Conservation (phyloP, 1,140 invertebrate species). For the Anastrepha ludens region DNA sequence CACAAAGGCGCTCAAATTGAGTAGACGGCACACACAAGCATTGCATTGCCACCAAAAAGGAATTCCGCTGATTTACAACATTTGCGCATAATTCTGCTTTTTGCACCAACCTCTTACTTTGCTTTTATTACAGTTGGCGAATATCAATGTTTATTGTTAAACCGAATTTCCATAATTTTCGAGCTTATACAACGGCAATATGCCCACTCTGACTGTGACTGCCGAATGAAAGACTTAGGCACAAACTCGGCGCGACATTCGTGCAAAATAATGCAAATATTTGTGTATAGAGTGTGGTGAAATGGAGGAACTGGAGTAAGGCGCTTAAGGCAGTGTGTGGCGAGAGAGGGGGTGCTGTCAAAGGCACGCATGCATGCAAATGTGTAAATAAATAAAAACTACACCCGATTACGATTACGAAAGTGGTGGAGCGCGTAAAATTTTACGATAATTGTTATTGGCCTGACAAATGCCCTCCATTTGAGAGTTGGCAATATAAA, state of each 20-base stretch:
- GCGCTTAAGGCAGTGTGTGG: neutral
- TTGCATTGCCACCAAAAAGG: neutral
- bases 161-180: conserved; percentile 45
- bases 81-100: conserved; percentile 13
- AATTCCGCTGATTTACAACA: conserved; percentile 46
- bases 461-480: conserved; percentile 55
- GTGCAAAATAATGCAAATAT: neutral
- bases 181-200: conserved; percentile 41
- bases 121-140: conserved; percentile 43
- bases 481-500: conserved; percentile 51
- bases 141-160: conserved; percentile 25
- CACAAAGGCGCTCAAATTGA: neutral
- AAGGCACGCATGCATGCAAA: neutral
- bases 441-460: conserved; percentile 55
- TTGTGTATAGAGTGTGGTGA: neutral
- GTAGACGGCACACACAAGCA: neutral
- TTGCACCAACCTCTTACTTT: conserved; percentile 3
- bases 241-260: conserved; percentile 11
- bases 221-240: conserved; percentile 36
- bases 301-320: neutral
- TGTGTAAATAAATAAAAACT: conserved; percentile 45
- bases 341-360: no score
- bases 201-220: neutral
- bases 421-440: conserved; percentile 53
- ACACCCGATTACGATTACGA: conserved; percentile 51